phyloP scores from a whole-genome alignment of 2,888 invertebrate genomes.

The Xestia c-nigrum region DNA sequence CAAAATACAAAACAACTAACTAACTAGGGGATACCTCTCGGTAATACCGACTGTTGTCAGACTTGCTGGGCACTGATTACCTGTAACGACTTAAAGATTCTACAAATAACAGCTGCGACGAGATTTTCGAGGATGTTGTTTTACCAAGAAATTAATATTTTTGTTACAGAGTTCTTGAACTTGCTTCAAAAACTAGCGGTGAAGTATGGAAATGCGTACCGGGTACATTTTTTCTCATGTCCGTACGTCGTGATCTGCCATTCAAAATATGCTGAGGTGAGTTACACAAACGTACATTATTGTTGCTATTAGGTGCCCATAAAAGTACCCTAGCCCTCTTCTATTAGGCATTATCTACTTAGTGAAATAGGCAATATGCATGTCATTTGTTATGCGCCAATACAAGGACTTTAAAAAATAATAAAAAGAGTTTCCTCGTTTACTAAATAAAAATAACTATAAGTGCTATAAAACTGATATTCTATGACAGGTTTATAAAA shows the following conservation, averaged over 20 bases:
- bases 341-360: background rate
- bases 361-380: no score
- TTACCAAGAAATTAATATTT: background rate
- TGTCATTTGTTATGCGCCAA: no score
- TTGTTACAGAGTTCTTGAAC: conserved; percentile 79
- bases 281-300: conserved; percentile 40
- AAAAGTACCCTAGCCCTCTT: background rate
- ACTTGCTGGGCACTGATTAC: no score
- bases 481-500: background rate
- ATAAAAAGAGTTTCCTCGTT: no score
- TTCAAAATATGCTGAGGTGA: conserved; percentile 85
- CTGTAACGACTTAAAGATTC: no score
- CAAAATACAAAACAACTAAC: no score
- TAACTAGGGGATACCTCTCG: no score
- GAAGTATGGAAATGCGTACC: conserved; percentile 82
- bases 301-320: background rate
- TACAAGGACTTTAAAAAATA: no score
- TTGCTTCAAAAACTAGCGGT: conserved; percentile 67
- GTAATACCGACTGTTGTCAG: no score
- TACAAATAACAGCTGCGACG: no score
- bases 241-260: conserved; percentile 82
- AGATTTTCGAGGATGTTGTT: background rate
- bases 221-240: conserved; percentile 83
- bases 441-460: background rate
- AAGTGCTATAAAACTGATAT: background rate